Percentiles rank a stretch among this genome's conserved stretches.
Evolutionary conservation across 2,888 invertebrate species (phyloP).

Genomic region (Icerya purchasi): DNA sequence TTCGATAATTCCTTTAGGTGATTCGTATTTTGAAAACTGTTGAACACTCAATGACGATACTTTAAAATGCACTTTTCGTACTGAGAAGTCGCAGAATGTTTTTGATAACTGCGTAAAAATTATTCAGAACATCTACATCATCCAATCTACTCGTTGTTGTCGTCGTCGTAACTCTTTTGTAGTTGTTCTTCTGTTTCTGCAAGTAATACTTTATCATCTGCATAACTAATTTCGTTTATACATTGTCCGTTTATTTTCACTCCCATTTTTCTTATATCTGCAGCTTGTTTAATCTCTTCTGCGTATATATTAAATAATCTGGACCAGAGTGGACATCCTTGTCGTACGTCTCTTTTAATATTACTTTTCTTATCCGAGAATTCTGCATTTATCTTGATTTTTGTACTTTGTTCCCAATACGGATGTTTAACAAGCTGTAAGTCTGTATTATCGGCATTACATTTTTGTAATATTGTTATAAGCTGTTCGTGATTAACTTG

Average conservation of each 20-base stretch:
- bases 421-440: no score
- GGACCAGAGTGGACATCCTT: neutral
- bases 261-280: neutral
- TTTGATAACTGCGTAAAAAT: no score
- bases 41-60: no score
- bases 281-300: neutral
- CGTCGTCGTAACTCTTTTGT: no score
- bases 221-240: neutral
- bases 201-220: neutral
- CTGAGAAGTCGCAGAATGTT: no score
- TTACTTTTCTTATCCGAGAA: neutral
- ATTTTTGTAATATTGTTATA: neutral
- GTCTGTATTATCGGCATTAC: no score
- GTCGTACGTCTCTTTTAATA: neutral
- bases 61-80: no score
- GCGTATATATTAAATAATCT: neutral
- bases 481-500: neutral
- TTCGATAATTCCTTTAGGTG: no score
- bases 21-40: no score
- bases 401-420: no score
- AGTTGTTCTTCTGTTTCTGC: neutral
- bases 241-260: neutral
- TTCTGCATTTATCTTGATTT: neutral
- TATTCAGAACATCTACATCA: no score
- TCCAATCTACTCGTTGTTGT: no score